A percentile compares a stretch with the other conserved stretches of the same genome.
Conservation (phyloP, 2,797 vertebrate genomes). For the Enteromius paludinosus region DNA sequence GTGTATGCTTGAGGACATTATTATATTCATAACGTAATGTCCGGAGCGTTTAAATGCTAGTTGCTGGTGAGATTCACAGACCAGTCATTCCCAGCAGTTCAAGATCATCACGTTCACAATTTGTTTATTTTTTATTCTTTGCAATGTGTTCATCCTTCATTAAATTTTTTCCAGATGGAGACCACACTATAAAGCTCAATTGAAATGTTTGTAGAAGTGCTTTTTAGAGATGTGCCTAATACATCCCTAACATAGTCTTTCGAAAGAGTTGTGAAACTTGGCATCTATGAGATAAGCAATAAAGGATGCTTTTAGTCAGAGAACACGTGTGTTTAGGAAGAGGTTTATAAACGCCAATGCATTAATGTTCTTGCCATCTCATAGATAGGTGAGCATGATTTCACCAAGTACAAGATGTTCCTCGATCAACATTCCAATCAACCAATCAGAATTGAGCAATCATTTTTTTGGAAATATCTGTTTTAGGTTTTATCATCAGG, state of each 20-base stretch:
- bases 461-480: too few species aligned
- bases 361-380: conserved; percentile 9
- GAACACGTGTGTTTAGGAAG: neutral
- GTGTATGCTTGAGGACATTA: neutral
- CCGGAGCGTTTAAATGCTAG: neutral
- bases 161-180: neutral
- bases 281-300: neutral
- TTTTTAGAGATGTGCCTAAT: neutral
- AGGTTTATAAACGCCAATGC: neutral
- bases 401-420: too few species aligned
- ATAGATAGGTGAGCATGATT: too few species aligned
- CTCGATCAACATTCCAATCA: too few species aligned
- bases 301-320: neutral
- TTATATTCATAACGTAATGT: neutral
- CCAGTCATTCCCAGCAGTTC: neutral
- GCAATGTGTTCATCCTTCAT: neutral
- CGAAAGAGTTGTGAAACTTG: neutral
- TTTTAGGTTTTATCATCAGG: too few species aligned
- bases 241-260: neutral
- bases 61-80: neutral
- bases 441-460: too few species aligned
- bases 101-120: neutral
- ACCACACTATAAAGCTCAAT: neutral
- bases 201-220: neutral
- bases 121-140: neutral